These are phyloP conservation scores for Botia kubotai DNA, from an alignment of 2,797 vertebrate species.

Conservation along the genomic window DNA sequence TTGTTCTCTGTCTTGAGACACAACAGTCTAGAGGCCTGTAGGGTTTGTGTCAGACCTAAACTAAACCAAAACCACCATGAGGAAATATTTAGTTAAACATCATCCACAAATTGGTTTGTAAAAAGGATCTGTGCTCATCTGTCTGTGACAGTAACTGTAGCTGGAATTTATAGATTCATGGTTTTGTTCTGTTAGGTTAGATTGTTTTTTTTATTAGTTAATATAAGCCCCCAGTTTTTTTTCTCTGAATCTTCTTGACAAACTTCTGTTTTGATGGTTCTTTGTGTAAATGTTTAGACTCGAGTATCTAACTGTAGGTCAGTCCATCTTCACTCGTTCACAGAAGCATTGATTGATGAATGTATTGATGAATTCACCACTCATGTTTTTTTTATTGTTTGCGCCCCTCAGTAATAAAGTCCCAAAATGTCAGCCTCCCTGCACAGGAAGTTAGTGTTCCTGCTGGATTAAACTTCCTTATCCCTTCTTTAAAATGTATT, in stretches of 20 bases:
- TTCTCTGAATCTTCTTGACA: not conserved
- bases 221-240: too few species aligned
- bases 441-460: not conserved
- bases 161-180: constrained; percentile 66
- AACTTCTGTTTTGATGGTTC: not conserved
- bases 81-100: not conserved
- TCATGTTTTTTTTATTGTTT: constrained; percentile 18
- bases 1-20: constrained; percentile 65
- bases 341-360: constrained; percentile 53
- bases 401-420: not conserved
- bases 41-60: constrained; percentile 15
- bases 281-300: not conserved
- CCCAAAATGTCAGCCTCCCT: not conserved
- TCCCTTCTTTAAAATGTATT: constrained; percentile 46
- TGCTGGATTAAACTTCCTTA: not conserved
- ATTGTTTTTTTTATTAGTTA: not conserved
- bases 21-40: constrained; percentile 70
- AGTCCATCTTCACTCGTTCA: not conserved
- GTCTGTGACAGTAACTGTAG: not conserved
- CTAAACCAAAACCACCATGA: constrained; percentile 28
- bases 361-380: constrained; percentile 59
- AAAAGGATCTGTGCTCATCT: not conserved
- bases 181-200: constrained; percentile 48
- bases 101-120: constrained; percentile 51
- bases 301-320: constrained; percentile 4